Percentiles rank a stretch among this genome's conserved stretches.
These are phyloP conservation scores for Chlorodrepanis virens DNA, from an alignment of 2,113 vertebrate species.

Conservation along the genomic window DNA sequence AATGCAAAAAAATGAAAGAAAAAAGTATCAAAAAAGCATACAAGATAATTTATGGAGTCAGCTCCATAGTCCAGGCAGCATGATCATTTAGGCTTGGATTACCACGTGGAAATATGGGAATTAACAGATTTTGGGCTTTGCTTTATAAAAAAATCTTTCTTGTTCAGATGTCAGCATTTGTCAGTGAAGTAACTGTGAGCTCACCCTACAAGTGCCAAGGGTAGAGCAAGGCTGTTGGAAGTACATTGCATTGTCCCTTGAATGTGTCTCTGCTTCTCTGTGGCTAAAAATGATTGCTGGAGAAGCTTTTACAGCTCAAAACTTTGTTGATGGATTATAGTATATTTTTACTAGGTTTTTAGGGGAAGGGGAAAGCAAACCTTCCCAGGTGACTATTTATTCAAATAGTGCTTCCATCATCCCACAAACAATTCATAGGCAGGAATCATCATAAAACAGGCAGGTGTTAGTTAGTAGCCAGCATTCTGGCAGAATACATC, in stretches of 20 bases:
- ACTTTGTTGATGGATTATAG: background rate
- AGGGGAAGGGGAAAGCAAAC: background rate
- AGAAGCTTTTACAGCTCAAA: background rate
- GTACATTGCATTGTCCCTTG: background rate
- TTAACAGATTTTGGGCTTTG: background rate
- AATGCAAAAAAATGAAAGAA: background rate
- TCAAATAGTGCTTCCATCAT: background rate
- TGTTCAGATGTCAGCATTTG: background rate
- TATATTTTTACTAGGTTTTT: background rate
- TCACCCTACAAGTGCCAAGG: rapidly evolving
- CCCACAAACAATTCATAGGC: background rate
- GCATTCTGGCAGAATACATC: background rate
- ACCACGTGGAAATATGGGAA: background rate
- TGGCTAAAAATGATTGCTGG: background rate
- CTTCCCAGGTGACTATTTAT: background rate
- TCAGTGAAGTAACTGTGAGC: background rate
- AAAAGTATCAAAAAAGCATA: background rate
- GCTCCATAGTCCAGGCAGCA: background rate
- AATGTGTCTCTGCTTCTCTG: background rate
- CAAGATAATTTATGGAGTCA: background rate
- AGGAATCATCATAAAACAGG: background rate
- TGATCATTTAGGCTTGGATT: background rate
- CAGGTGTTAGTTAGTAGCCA: background rate
- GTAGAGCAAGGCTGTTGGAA: background rate
- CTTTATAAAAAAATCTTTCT: background rate